Evolutionary conservation across 1,140 invertebrate genomes (phyloP).

Genomic region (Wasmannia auropunctata): DNA sequence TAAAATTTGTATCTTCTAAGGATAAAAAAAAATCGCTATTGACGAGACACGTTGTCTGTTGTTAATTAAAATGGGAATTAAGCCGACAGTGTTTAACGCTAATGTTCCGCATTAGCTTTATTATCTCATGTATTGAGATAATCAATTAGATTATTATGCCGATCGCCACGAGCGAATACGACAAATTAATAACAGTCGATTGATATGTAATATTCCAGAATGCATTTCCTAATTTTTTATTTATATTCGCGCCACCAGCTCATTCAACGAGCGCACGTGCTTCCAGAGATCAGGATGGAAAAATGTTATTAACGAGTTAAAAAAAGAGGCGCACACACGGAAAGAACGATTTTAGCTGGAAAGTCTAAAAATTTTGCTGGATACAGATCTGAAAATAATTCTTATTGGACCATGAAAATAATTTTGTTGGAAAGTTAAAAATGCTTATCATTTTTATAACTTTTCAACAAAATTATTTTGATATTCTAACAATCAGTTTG

Average conservation of each 20-base stretch:
- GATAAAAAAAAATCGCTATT: not conserved
- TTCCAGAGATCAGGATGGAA: not conserved
- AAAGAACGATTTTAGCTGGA: too few species aligned
- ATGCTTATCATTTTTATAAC: too few species aligned
- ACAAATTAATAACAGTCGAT: constrained; percentile 53
- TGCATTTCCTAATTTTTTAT: constrained; percentile 9
- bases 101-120: constrained; percentile 5
- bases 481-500: too few species aligned
- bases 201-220: constrained; percentile 7
- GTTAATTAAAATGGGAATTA: not conserved
- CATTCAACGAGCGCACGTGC: not conserved
- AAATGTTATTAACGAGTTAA: constrained; percentile 31
- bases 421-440: too few species aligned
- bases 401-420: too few species aligned
- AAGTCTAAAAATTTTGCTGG: too few species aligned
- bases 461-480: too few species aligned
- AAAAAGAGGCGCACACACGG: not conserved
- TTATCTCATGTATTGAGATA: constrained; percentile 28
- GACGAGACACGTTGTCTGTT: not conserved
- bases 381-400: too few species aligned
- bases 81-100: not conserved
- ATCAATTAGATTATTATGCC: constrained; percentile 18
- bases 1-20: not conserved
- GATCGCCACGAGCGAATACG: constrained; percentile 19
- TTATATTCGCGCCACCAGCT: not conserved